These are phyloP conservation scores for Saxidomus purpurata DNA, from an alignment of 1,140 invertebrate species.

Conservation along the genomic window DNA sequence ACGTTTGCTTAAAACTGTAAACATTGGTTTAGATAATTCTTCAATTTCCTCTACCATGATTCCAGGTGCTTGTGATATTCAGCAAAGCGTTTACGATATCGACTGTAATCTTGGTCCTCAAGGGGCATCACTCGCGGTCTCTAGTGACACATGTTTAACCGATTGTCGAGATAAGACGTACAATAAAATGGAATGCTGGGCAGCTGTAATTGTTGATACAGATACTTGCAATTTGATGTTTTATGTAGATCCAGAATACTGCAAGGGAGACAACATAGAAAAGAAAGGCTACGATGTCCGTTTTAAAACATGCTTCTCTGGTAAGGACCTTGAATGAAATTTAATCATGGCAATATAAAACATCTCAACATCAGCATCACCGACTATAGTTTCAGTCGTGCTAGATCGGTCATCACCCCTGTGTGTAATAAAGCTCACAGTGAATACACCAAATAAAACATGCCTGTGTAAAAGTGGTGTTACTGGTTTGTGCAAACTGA, in stretches of 20 bases:
- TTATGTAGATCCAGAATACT: not conserved
- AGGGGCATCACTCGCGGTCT: not conserved
- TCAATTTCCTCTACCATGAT: too few species aligned
- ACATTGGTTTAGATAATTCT: too few species aligned
- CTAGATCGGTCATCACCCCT: not conserved
- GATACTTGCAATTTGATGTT: constrained; percentile 1
- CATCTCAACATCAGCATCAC: not conserved
- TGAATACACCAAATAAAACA: not conserved
- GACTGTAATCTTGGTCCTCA: not conserved
- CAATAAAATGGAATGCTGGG: constrained; percentile 7
- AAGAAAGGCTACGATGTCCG: not conserved
- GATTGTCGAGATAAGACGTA: not conserved
- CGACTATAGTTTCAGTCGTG: not conserved
- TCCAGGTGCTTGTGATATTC: not conserved
- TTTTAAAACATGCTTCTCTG: not conserved
- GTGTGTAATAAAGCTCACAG: not conserved
- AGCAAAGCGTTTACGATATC: not conserved
- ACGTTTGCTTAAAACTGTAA: too few species aligned
- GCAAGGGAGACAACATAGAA: not conserved
- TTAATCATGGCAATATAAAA: not conserved
- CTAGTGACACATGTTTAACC: not conserved
- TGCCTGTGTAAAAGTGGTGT: too few species aligned
- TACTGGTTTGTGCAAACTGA: too few species aligned
- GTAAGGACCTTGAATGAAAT: not conserved
- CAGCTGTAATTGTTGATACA: not conserved